Evolutionary conservation across 2,888 invertebrate species (phyloP), one percentile per base, ranked within the genome.

Genomic region (Salpingus planirostris): DNA sequence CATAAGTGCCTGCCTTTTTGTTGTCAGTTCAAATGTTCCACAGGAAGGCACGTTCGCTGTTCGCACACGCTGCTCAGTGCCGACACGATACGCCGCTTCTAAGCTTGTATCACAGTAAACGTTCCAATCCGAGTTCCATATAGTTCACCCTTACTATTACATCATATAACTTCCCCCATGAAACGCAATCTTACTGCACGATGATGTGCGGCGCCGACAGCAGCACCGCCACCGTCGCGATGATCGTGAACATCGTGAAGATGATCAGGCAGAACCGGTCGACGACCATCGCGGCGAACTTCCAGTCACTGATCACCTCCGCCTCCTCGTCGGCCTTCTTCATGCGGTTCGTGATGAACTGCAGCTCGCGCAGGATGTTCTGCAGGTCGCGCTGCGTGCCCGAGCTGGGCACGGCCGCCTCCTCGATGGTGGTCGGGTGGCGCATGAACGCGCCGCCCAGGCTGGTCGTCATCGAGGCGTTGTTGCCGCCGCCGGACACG

Each of bases 281-380:
- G 62, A 96, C 91, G 62, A 95, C 95, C 90, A 95, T 92, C 47
- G 93, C 95, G 35, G 95, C 95, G 65, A 95, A 96, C 66, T 92
- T 93, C 95, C 95, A 95, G 66, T 96, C 95, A 67, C 86, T 90
- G 54, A 90, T 90, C 48, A 89, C 74, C 62, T 93, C 92, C 35
- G 85, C 83, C 60, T 91, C 90, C 55, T 91, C 89, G 60, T 96
- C 95, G 33, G 91, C 85, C 65, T 91, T 89, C 65, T 86, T 84
- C 85, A 95, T 89, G 55, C 91, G 80, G 51, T 81, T 79, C 22
- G 95, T 95, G 62, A 96, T 92, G 70, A 91, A 92, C 68, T 89
- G 89, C 50, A 96, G 72, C 70, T 96, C 95, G 51, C 85, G 78
- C 46, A 95, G 75, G 60, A 96, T 95, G 59, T 84, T 78, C 61